Evolutionary conservation across 2,113 vertebrate species (phyloP).

Genomic region (Ailurus styani): DNA sequence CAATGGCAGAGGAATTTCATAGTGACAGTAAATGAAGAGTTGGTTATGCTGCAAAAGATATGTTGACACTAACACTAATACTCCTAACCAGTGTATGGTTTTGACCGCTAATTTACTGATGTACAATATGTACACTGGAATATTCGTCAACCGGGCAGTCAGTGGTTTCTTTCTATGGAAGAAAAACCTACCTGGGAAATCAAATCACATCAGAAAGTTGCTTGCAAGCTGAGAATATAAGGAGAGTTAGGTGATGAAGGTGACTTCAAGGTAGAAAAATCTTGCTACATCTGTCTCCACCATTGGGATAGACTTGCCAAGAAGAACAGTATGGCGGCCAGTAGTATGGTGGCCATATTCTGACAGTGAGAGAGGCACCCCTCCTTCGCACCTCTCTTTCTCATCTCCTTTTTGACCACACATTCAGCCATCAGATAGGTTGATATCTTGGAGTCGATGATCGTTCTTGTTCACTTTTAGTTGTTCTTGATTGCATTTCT

Average conservation of each 20-base stretch:
- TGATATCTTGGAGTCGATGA: neutral
- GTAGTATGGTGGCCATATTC: no score
- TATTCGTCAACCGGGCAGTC: neutral
- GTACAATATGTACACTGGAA: neutral
- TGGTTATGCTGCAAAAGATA: neutral
- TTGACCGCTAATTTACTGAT: neutral
- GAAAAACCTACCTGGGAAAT: neutral
- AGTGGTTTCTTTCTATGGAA: neutral
- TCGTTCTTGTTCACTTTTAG: neutral
- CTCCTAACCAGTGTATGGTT: neutral
- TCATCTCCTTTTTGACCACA: neutral
- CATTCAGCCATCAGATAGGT: neutral
- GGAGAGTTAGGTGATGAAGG: neutral
- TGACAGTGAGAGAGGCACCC: neutral
- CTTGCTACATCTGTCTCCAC: neutral
- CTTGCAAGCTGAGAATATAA: neutral
- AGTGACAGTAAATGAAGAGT: neutral
- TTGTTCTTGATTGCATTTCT: neutral
- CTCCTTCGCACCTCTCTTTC: neutral
- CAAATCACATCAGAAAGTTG: neutral
- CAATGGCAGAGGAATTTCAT: neutral
- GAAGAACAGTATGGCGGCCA: neutral
- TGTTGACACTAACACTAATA: neutral
- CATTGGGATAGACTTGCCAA: neutral
- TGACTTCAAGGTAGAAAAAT: neutral